Base-by-base conservation (phyloP, 2,797 vertebrate genomes). In the Ibycter americanus region DNA sequence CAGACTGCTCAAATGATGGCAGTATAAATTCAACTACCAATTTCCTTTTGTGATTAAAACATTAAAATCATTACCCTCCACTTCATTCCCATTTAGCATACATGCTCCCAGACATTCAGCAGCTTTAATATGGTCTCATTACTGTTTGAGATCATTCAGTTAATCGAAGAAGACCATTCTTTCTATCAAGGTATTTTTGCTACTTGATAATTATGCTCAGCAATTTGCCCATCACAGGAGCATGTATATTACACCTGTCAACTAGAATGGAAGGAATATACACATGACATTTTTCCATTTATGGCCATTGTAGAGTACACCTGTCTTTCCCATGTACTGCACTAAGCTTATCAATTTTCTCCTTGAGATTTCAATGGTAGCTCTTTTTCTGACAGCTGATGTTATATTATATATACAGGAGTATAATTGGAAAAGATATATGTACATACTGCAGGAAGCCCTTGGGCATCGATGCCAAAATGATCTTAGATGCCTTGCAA, bases 401-500 rank as follows among this genome's bases (percentile, higher is more conserved):
- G 63, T 95, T 95, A 4, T 92, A 62, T 97, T 96, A 89, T 91
- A 55, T 97, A 91, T 85, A 31, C 92, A 99, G 99, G 98, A 97
- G 97, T 40, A 97, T 99, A 93, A 98, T 98, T 87, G 99, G 99
- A 96, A 99, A 98, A 97, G 99, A 99, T 96, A 97, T 99, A 97
- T 99, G 99, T 97, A 99, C 99, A 81, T 97, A 95, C 95, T 99
- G 99, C 97, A 98, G 97, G 67, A 99, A 99, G 89, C 98, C 99
- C 77, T 98, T 99, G 98, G 98, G 96, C 46, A 95, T 97, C 31
- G 99, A 99, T 36, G 98, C 99, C 76, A 99, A 99, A 98, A 99
- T 99, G 98, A 98, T 99, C 95, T 98, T 99, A 97, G 99, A 99
- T 54, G 99, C 99, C 67, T 97, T 99, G 97, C 99, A 98, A 88